Base-by-base conservation (phyloP, 2,797 vertebrate species). In the Characodon lateralis region DNA sequence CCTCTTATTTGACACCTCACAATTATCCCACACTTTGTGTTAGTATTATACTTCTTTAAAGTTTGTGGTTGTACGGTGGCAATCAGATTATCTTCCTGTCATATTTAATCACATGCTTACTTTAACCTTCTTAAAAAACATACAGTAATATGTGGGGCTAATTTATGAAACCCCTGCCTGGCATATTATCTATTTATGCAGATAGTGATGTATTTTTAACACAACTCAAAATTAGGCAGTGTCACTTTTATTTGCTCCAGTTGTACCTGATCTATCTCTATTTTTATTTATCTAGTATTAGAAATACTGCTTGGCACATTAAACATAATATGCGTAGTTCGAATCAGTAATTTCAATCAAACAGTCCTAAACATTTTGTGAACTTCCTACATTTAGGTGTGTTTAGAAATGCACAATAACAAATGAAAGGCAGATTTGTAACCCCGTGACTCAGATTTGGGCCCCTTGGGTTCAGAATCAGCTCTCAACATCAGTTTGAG, bases 401-500 rank as follows among this genome's bases (percentile, higher is more conserved):
- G 24, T 69, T 69, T 69, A 16, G 66, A 69, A 48, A 48, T 48
- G 41, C 43, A 14, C 2, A n/a, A 2, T 18, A 69, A 48, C 24
- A 14, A 2, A 7, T 69, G 14, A 2, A 48, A 16, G 0, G 14
- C 46, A 46, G 43, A 48, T 48, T 69, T 48, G 41, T 69, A 48
- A 48, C 24, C 43, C 24, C 26, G 43, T 18, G 41, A 48, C 13
- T 16, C 43, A 16, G 66, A 69, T 48, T 69, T 14, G 6, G 13
- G n/a, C 46, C 22, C 75, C 75, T 46, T 70, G 69, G 3, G 43
- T 50, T 4, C 55, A 73, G 71, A 72, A 71, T 70, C 39, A 66
- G 35, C 16, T 13, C 22, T 53, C 43, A 18, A 14, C 46, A 63
- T 85, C 74, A 50, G 41, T 73, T 79, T 66, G 55, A 46, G 24